These are phyloP conservation scores for Ochropleura leucogaster DNA, from an alignment of 2,888 invertebrate genomes.

Conservation along the genomic window DNA sequence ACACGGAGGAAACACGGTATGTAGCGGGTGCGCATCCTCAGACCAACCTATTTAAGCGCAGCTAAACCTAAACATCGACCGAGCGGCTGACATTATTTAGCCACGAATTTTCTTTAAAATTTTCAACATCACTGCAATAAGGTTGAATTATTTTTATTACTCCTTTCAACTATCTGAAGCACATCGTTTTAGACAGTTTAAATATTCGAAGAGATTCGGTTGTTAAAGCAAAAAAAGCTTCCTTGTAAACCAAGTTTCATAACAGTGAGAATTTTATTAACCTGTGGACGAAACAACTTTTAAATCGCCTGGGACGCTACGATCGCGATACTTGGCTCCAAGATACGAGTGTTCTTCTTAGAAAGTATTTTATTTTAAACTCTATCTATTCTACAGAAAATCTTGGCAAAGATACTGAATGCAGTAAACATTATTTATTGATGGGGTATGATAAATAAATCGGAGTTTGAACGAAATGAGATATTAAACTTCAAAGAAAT, in stretches of 20 bases:
- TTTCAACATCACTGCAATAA: constrained; percentile 3
- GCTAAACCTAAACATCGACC: no score
- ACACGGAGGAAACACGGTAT: no score
- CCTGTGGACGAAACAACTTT: constrained; percentile 48
- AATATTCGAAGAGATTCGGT: constrained; percentile 55
- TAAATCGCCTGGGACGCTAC: constrained; percentile 49
- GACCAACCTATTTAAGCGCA: no score
- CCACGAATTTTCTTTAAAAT: not conserved
- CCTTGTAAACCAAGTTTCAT: constrained; percentile 38
- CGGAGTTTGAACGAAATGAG: not conserved
- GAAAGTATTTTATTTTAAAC: constrained; percentile 56
- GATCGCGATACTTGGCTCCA: constrained; percentile 39
- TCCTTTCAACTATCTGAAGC: constrained; percentile 26
- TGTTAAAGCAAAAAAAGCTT: constrained; percentile 33
- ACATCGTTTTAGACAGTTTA: constrained; percentile 45
- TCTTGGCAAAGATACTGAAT: constrained; percentile 33
- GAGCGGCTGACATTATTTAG: no score
- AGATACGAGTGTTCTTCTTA: constrained; percentile 45
- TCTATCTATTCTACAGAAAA: constrained; percentile 38
- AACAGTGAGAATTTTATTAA: constrained; percentile 60
- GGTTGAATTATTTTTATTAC: constrained; percentile 30
- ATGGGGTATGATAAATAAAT: constrained; percentile 23
- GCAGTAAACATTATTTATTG: constrained; percentile 24
- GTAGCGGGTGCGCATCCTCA: no score
- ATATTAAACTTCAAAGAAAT: constrained; percentile 1